These are phyloP conservation scores for Tetragnatha montana DNA, from an alignment of 2,888 invertebrate genomes.

Conservation along the genomic window DNA sequence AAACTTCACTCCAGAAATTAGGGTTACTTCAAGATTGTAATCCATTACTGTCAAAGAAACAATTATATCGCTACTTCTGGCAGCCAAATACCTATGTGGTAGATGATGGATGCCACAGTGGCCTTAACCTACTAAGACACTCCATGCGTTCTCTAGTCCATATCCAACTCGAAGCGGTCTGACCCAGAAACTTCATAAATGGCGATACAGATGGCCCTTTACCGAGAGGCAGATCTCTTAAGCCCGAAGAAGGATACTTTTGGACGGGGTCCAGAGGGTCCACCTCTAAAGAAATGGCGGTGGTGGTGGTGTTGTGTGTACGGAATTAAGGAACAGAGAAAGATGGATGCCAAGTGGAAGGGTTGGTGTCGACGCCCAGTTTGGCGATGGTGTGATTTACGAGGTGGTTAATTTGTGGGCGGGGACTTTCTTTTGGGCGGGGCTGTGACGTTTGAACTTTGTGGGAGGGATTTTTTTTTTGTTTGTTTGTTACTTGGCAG, in stretches of 20 bases:
- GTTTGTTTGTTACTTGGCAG: too few species aligned
- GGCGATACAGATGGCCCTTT: constrained; percentile 27
- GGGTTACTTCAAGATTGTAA: too few species aligned
- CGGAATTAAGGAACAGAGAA: constrained; percentile 18
- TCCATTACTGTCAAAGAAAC: too few species aligned
- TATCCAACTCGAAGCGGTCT: constrained; percentile 10
- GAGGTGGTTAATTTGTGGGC: too few species aligned
- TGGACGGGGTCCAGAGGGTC: constrained; percentile 24
- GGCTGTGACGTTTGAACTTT: too few species aligned
- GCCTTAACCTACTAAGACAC: too few species aligned
- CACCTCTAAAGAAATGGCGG: constrained; percentile 27
- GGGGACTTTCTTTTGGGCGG: too few species aligned
- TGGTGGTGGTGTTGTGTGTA: constrained; percentile 7
- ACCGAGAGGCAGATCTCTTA: constrained; percentile 3
- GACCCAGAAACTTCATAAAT: constrained; percentile 51
- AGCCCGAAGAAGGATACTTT: constrained; percentile 24
- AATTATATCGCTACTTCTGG: too few species aligned
- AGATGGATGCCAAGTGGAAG: constrained; percentile 20
- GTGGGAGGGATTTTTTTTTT: too few species aligned
- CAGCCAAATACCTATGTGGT: too few species aligned
- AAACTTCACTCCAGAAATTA: too few species aligned
- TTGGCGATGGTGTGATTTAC: background rate
- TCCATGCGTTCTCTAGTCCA: constrained; percentile 17
- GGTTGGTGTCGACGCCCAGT: constrained; percentile 35
- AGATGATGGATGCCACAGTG: too few species aligned